Evolutionary conservation across 1,140 invertebrate genomes (phyloP).

Genomic region (Heterodera schachtii): DNA sequence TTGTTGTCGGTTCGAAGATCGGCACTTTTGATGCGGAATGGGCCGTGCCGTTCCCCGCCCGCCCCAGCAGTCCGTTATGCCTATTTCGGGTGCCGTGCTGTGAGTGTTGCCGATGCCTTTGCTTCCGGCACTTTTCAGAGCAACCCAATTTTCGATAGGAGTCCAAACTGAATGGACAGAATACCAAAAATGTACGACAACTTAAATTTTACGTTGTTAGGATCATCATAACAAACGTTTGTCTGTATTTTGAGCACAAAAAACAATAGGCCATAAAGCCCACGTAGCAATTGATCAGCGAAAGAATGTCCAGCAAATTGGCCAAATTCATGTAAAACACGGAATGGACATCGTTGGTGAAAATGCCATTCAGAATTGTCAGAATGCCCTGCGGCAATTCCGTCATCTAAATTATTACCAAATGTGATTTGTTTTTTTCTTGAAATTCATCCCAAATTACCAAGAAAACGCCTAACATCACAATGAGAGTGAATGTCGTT

Average conservation of each 20-base stretch:
- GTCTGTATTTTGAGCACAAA: constrained; percentile 55
- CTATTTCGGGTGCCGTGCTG: not conserved
- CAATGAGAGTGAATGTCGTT: constrained; percentile 57
- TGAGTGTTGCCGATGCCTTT: not conserved
- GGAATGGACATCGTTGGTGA: constrained; percentile 59
- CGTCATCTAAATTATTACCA: constrained; percentile 48
- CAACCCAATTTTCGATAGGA: not conserved
- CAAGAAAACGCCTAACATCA: constrained; percentile 53
- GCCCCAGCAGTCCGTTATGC: not conserved
- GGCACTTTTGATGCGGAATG: not conserved
- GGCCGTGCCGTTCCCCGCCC: not conserved
- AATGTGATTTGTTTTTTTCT: not conserved
- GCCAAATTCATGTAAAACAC: constrained; percentile 55
- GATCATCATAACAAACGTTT: constrained; percentile 57
- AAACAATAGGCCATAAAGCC: constrained; percentile 57
- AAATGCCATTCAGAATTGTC: constrained; percentile 56
- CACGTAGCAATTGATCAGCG: constrained; percentile 60
- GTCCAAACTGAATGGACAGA: constrained; percentile 1
- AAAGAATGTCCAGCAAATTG: constrained; percentile 53
- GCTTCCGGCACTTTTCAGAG: not conserved
- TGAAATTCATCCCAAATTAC: constrained; percentile 25
- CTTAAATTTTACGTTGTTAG: constrained; percentile 38
- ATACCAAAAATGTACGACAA: not conserved
- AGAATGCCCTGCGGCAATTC: constrained; percentile 58
- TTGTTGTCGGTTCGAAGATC: not conserved